Evolutionary conservation across 2,888 invertebrate genomes (phyloP).

Genomic region (Orthosia gracilis): DNA sequence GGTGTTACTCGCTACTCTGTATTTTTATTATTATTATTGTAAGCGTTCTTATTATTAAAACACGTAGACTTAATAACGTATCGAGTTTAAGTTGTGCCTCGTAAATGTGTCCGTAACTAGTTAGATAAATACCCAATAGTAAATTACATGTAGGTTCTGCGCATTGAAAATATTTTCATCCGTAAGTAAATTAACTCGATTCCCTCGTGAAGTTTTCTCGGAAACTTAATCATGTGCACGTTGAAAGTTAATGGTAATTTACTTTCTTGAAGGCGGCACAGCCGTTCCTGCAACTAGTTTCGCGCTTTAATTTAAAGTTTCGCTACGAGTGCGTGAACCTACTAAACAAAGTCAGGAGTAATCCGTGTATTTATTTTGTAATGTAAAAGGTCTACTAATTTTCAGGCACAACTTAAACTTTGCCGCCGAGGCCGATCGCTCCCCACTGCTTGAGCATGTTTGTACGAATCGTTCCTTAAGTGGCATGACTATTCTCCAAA

Average conservation of each 20-base stretch:
- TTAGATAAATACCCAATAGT: constrained; percentile 53
- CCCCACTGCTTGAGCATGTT: constrained; percentile 88
- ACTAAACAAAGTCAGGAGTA: constrained; percentile 65
- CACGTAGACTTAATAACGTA: constrained; percentile 80
- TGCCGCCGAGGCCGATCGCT: constrained; percentile 87
- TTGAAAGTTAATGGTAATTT: constrained; percentile 79
- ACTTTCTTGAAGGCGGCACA: constrained; percentile 73
- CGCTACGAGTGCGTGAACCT: constrained; percentile 71
- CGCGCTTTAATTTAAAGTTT: constrained; percentile 80
- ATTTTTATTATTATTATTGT: constrained; percentile 66
- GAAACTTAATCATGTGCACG: constrained; percentile 76
- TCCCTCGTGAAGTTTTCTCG: constrained; percentile 72
- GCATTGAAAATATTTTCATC: constrained; percentile 67
- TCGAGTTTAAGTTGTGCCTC: constrained; percentile 86
- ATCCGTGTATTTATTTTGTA: constrained; percentile 62
- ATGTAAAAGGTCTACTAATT: constrained; percentile 63
- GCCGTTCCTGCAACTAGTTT: constrained; percentile 71
- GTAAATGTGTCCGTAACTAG: constrained; percentile 48
- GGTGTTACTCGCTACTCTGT: constrained; percentile 86
- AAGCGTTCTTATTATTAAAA: constrained; percentile 79
- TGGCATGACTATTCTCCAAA: constrained; percentile 87
- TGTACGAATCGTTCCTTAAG: constrained; percentile 85
- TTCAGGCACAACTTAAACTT: constrained; percentile 86
- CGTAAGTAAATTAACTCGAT: constrained; percentile 70
- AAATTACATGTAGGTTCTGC: constrained; percentile 50